Conservation (phyloP, 2,113 vertebrate genomes). For the Arenaria interpres region DNA sequence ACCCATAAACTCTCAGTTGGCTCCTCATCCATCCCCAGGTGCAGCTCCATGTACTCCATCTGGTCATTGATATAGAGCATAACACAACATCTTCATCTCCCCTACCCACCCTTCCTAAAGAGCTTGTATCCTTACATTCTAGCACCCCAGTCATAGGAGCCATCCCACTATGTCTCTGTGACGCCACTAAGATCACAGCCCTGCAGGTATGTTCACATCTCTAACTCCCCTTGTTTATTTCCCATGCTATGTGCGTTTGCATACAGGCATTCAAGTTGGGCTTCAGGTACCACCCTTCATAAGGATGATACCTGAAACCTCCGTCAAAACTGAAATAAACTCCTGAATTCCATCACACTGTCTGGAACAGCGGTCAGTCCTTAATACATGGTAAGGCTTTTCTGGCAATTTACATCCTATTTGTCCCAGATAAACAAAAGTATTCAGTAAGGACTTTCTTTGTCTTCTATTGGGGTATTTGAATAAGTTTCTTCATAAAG, state of each 20-base stretch:
- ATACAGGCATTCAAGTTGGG: background rate
- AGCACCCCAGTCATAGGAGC: background rate
- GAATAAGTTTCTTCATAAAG: background rate
- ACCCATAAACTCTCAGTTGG: background rate
- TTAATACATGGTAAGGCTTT: background rate
- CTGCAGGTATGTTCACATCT: background rate
- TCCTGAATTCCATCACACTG: background rate
- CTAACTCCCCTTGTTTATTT: background rate
- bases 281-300: background rate
- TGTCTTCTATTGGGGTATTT: background rate
- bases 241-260: background rate
- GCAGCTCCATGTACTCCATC: background rate
- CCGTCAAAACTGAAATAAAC: background rate
- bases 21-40: background rate
- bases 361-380: background rate
- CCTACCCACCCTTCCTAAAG: background rate
- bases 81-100: background rate
- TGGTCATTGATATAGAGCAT: background rate
- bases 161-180: background rate
- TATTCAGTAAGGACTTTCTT: background rate
- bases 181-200: background rate
- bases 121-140: background rate
- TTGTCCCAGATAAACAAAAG: background rate
- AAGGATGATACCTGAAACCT: background rate
- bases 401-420: background rate